Conservation (phyloP, 2,113 vertebrate genomes). For the Daphoenositta chrysoptera region DNA sequence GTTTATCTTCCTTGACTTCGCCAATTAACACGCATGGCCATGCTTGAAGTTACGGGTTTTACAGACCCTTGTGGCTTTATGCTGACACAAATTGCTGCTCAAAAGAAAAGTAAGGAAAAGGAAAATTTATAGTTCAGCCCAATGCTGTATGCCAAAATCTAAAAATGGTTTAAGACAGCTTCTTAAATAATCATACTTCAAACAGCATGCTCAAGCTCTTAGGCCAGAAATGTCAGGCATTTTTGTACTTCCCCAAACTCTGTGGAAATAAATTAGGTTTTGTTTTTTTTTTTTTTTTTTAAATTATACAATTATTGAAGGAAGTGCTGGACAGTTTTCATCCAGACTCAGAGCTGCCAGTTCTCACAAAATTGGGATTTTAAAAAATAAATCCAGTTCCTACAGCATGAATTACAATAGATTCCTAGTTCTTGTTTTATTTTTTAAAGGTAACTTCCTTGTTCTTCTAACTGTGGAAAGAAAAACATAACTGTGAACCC, state of each 20-base stretch:
- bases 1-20: slow-evolving; percentile 45
- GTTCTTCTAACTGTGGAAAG: not conserved
- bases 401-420: not conserved
- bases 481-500: not conserved
- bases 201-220: not conserved
- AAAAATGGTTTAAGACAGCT: slow-evolving; percentile 33
- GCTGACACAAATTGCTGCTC: slow-evolving; percentile 33
- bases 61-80: slow-evolving; percentile 7
- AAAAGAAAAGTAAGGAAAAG: not conserved
- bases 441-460: not conserved
- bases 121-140: slow-evolving; percentile 17
- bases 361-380: not conserved
- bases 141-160: slow-evolving; percentile 12
- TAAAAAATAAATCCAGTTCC: not conserved
- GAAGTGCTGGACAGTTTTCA: not conserved
- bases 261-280: not conserved
- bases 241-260: slow-evolving; percentile 8
- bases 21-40: slow-evolving; percentile 21
- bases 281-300: not conserved
- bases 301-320: not conserved
- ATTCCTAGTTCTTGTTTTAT: not conserved
- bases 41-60: slow-evolving; percentile 35
- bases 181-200: slow-evolving; percentile 45
- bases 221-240: not conserved
- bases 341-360: not conserved